Evolutionary conservation across 2,113 vertebrate species (phyloP), one percentile per base, ranked within the genome.

Genomic region (Ornithorhynchus anatinus): DNA sequence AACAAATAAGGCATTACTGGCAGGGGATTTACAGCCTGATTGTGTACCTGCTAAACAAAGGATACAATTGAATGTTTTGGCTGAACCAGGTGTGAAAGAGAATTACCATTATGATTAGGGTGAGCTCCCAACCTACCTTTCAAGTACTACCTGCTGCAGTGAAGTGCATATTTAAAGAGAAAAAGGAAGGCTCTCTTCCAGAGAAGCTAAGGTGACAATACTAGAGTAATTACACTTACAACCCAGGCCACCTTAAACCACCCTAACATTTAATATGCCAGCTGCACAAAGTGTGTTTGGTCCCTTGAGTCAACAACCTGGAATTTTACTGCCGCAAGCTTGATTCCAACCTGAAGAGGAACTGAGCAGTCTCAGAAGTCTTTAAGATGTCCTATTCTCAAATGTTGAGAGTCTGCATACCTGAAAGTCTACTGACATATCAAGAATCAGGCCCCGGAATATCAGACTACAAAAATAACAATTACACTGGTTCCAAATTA

Each of bases 11-110:
- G 75, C 77, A 59, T 42, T 12, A 35, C 69, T 72, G 57, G 56
- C 64, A 56, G 52, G 75, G 66, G 60, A 70, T 39, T 59, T 59
- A 67, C 72, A 38, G 23, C 1, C 11, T 32, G 63, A 77, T 78
- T 70, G 59, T 7, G 72, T 50, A 38, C 50, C 48, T 57, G 63
- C 52, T 5, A n/a, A 39, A 64, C 62, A 50, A 52, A 5, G 48
- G 10, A 3, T 52, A 63, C 72, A 67, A 48, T 3, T 3, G 66
- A 45, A 37, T 10, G 52, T 23, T 23, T 22, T 5, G 66, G 66
- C 52, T 8, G 0, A n/a, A 69, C 50, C 59, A 29, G 44, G 1
- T 1, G 32, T 35, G 63, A 37, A 39, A 53, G n/a, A 67, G 76
- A 54, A 64, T 45, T 32, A 75, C 66, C 75, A 15, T 17, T 37